Evolutionary conservation across 2,797 vertebrate genomes (phyloP).

Genomic region (Atherinosoma microstoma): DNA sequence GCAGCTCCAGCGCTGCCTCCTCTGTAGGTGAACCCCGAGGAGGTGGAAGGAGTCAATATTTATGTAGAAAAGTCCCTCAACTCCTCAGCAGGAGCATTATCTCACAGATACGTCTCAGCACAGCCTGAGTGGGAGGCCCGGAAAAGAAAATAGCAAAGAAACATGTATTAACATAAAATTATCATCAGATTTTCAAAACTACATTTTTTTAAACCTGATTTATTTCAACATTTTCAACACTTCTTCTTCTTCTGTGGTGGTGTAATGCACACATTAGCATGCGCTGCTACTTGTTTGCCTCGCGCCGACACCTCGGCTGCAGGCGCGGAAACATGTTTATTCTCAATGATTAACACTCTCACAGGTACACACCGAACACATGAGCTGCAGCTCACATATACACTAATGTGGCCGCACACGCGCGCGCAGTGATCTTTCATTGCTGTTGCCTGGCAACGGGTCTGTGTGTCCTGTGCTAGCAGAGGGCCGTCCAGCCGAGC

Average conservation of each 20-base stretch:
- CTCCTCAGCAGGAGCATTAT: slow-evolving; percentile 18
- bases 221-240: too few species aligned
- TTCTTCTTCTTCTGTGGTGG: too few species aligned
- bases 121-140: slow-evolving; percentile 13
- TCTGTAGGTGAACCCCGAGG: slow-evolving; percentile 15
- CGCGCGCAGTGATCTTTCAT: slow-evolving; percentile 75
- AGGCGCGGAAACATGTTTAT: slow-evolving; percentile 67
- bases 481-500: slow-evolving; percentile 80
- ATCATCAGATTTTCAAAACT: too few species aligned
- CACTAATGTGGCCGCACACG: slow-evolving; percentile 3
- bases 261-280: too few species aligned
- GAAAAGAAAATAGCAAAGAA: too few species aligned
- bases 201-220: neutral
- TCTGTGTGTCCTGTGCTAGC: slow-evolving; percentile 80
- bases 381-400: slow-evolving; percentile 9
- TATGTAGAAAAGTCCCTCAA: neutral
- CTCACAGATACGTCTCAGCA: neutral
- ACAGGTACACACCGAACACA: slow-evolving; percentile 63
- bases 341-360: slow-evolving; percentile 78
- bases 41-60: slow-evolving; percentile 26
- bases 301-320: slow-evolving; percentile 39
- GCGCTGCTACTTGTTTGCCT: slow-evolving; percentile 59
- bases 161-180: too few species aligned
- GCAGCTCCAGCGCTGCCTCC: slow-evolving; percentile 14
- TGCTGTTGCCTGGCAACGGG: slow-evolving; percentile 87